These are phyloP conservation scores for Caenorhabditis doughertyi DNA, from an alignment of 2,888 invertebrate species.

Conservation along the genomic window DNA sequence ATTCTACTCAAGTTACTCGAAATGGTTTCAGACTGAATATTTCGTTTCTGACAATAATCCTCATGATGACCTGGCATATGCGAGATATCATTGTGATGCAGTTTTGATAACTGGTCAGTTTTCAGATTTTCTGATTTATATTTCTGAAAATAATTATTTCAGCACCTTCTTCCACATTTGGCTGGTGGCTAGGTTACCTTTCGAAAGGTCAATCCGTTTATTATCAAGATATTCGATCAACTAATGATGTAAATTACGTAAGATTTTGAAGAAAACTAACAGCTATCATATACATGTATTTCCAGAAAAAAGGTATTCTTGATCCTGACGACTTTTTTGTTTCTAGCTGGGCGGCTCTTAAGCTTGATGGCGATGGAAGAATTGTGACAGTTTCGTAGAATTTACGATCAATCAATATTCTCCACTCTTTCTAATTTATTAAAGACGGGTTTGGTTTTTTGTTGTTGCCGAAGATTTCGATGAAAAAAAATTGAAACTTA, in stretches of 20 bases:
- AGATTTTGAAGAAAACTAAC: too few species aligned
- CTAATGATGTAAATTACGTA: constrained; percentile 59
- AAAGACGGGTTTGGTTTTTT: too few species aligned
- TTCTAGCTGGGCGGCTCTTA: constrained; percentile 31
- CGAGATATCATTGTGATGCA: constrained; percentile 46
- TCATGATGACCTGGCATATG: constrained; percentile 41
- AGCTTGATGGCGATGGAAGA: constrained; percentile 5
- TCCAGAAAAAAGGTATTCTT: constrained; percentile 41
- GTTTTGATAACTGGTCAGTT: constrained; percentile 38
- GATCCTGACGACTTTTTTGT: constrained; percentile 36
- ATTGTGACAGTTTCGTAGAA: constrained; percentile 14
- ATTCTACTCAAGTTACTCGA: background rate
- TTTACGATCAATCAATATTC: too few species aligned
- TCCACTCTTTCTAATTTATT: too few species aligned
- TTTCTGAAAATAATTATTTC: background rate
- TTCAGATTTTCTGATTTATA: background rate
- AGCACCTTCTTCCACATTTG: constrained; percentile 57
- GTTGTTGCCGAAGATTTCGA: too few species aligned
- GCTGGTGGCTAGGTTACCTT: constrained; percentile 58
- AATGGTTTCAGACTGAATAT: constrained; percentile 18
- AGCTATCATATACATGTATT: background rate
- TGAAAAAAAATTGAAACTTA: too few species aligned
- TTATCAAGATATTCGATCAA: constrained; percentile 54
- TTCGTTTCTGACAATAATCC: constrained; percentile 40
- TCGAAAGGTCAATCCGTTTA: constrained; percentile 45